Evolutionary conservation across 2,888 invertebrate genomes (phyloP).

Genomic region (Drosophila dives): DNA sequence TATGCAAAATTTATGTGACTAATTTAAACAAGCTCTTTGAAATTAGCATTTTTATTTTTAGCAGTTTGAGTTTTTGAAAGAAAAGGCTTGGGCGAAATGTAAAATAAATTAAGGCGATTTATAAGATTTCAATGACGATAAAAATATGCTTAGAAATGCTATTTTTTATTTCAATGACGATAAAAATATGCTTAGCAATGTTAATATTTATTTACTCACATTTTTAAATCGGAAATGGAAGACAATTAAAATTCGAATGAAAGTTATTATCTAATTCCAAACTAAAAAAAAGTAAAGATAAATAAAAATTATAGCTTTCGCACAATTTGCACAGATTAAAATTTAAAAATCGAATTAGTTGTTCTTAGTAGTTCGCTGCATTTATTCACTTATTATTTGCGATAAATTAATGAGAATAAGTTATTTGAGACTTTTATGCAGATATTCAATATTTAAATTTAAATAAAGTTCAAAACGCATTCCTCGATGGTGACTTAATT

Average conservation of each 20-base stretch:
- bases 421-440: background rate
- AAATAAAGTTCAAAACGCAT: background rate
- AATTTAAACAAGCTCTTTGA: slow-evolving; percentile 49
- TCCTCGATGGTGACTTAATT: background rate
- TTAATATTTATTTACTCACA: no score
- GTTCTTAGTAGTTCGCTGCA: no score
- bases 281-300: no score
- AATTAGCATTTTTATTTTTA: slow-evolving; percentile 33
- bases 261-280: background rate
- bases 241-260: background rate
- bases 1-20: slow-evolving; percentile 48
- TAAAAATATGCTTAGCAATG: no score
- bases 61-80: background rate
- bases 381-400: no score
- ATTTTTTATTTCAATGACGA: no score
- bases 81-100: slow-evolving; percentile 17
- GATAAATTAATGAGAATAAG: no score
- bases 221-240: background rate
- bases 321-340: background rate
- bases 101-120: slow-evolving; percentile 11
- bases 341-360: background rate
- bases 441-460: background rate
- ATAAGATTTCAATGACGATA: slow-evolving; percentile 4
- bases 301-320: background rate
- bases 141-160: background rate